Base-by-base conservation (phyloP, 1,140 invertebrate genomes). In the Eumaeus atala region DNA sequence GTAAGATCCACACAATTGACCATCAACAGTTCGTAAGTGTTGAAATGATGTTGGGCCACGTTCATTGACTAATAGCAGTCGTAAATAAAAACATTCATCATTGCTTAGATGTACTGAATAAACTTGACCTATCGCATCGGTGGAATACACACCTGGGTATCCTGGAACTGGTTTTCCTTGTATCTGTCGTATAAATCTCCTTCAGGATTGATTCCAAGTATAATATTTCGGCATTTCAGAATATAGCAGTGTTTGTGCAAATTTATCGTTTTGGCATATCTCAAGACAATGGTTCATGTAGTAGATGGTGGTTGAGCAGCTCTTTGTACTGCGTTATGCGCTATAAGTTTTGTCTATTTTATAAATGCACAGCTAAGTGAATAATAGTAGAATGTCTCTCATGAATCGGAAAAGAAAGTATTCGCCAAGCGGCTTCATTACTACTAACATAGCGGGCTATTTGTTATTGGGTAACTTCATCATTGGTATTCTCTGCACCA, bases 31-130 rank as follows among this genome's bases (percentile, higher is more conserved):
- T 38, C 35, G 9, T 18, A 51, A 11, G 7, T n/a, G 8, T 28
- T 57, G 9, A 34, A 57, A 57, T 28, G 21, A 28, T 28, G 21
- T 49, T 33, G 54, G 36, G 49, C 54, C 54, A 56, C 16, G 54
- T 49, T 49, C 47, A 56, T 56, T 56, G 35, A 56, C 54, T 21
- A 56, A 50, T 14, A 56, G 16, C 9, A 56, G 34, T 2, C 48
- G 37, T 12, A 56, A 34, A 50, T 56, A 56, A 49, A 18, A 56
- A 56, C 54, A 56, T 47, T 57, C 48, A 21, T 51, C 48, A 36
- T 57, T 51, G 42, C 47, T 58, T 47, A 40, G 50, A 58, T 58
- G 50, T 50, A 56, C 54, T 56, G 54, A 44, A 21, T 56, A 56
- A 14, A 56, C 38, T 10, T 48, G 48, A 38, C 54, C 36, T 12